Conservation (phyloP, 2,888 invertebrate genomes). For the Eupithecia exiguata region DNA sequence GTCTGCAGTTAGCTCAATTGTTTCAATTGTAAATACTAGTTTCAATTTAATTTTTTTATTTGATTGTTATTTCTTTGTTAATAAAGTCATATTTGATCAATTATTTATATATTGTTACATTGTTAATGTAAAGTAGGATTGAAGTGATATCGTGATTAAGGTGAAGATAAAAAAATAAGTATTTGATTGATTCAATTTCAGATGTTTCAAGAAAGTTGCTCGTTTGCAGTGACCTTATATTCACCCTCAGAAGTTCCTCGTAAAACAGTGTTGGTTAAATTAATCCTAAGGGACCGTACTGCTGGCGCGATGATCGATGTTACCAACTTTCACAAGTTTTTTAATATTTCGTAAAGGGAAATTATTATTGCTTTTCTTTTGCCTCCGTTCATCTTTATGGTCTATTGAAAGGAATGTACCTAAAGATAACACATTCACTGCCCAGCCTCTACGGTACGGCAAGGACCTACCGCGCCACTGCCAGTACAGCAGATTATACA, state of each 20-base stretch:
- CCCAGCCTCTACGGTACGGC: no score
- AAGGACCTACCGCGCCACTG: no score
- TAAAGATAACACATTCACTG: no score
- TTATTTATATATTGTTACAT: no score
- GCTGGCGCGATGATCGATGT: slow-evolving; percentile 62
- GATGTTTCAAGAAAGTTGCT: not conserved
- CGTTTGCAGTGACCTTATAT: not conserved
- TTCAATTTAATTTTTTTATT: no score
- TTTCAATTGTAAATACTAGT: no score
- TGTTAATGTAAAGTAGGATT: no score
- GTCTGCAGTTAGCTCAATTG: no score
- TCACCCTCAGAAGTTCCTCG: slow-evolving; percentile 8
- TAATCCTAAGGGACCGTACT: slow-evolving; percentile 57
- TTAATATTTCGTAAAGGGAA: slow-evolving; percentile 10
- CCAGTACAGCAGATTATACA: no score
- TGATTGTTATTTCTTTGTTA: no score
- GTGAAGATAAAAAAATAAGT: not conserved
- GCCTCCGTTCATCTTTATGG: not conserved
- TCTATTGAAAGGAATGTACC: not conserved
- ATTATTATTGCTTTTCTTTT: slow-evolving; percentile 6
- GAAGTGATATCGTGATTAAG: no score
- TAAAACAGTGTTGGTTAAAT: slow-evolving; percentile 48
- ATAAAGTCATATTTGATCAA: no score
- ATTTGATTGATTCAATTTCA: not conserved
- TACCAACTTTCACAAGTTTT: slow-evolving; percentile 16